Base-by-base conservation (phyloP, 2,888 invertebrate genomes). In the Callyntrura sp. region DNA sequence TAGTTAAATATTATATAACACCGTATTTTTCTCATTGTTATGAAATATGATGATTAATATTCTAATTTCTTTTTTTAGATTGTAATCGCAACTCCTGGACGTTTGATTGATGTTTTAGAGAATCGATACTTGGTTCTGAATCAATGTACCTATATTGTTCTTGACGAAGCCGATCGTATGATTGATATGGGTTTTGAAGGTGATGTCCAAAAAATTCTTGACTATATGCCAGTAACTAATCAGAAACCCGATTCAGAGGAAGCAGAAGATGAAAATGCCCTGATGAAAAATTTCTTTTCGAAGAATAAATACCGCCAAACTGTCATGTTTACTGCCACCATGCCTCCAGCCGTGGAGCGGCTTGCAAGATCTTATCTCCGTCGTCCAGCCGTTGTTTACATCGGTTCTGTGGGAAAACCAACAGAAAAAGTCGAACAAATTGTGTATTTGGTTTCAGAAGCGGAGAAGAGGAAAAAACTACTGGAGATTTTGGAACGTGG, bases 321-420 rank as follows among this genome's bases (percentile, higher is more conserved):
- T 94, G 99, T 99, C 94, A 99, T 99, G 99, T 99, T 99, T 95
- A 99, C 99, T 78, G 99, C 99, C 2, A 99, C 99, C 92, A 99
- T 99, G 99, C 99, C 99, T 9, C 97, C 99, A 0, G 98, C 99
- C 1, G 99, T 99, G 0, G 99, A 99, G 95, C 96, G 99, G 90
- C 95, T 99, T 91, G 99, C 99, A 0, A 96, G 99, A 91, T 98
- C 97, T 45, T 99, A 99, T 95, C 95, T 99, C 25, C 96, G 99
- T 86, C 96, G 99, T 94, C 99, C 99, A 0, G 98, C 99, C 12
- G 98, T 99, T 1, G 99, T 99, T 0, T 98, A 99, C 94, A 99
- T 99, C 92, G 99, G 99, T 90, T 98, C 98, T 0, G 96, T 97
- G 70, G 99, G 99, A 93, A 99, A 98, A 95, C 99, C 99, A 1